Base-by-base conservation (phyloP, 2,888 invertebrate species). In the Ophion obscuratus region DNA sequence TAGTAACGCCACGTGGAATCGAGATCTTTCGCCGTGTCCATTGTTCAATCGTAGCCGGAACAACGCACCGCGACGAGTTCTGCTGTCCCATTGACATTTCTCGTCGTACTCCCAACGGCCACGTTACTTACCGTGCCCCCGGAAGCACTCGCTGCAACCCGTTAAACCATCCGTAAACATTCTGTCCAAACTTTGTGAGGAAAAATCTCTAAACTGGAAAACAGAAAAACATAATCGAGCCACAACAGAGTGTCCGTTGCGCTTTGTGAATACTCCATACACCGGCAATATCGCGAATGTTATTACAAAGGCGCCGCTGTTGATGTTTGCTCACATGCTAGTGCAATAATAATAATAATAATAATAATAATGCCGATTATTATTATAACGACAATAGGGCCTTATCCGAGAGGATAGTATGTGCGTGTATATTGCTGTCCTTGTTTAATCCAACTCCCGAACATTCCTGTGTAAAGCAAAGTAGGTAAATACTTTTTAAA, bases 111-210 rank as follows among this genome's bases (percentile, higher is more conserved):
- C 20, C 84, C 88, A 53, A 2, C 90, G 91, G 9, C 80, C 90
- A 78, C 91, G 92, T 27, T 93, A 93, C 81, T 80, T 92, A 93
- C 73, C 91, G 92, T 27, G 91, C 92, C 40, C 93, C 92, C 89
- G 92, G 92, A 87, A 93, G 92, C 80, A 93, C 92, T 92, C 92
- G 92, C 17, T 93, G 92, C 81, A 92, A 93, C 83, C 91, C 93
- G 75, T 93, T 59, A 81, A 68, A 73, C 20, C 24, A 70, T 9
- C 7, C 44, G 47, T 31, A 59, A 68, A 61, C 36, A 78, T 68
- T 61, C 44, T 70, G 61, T 66, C 27, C 27, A 53, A 44, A 64
- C 20, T 47, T 31, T 11, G 57, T n/a, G 31, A 24, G 27, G 5
- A 53, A n/a, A 74, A 57, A 66, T 36, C 36, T 71, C 64, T 2